phyloP scores from a whole-genome alignment of 2,113 vertebrate species.

The Pantherophis guttatus region DNA sequence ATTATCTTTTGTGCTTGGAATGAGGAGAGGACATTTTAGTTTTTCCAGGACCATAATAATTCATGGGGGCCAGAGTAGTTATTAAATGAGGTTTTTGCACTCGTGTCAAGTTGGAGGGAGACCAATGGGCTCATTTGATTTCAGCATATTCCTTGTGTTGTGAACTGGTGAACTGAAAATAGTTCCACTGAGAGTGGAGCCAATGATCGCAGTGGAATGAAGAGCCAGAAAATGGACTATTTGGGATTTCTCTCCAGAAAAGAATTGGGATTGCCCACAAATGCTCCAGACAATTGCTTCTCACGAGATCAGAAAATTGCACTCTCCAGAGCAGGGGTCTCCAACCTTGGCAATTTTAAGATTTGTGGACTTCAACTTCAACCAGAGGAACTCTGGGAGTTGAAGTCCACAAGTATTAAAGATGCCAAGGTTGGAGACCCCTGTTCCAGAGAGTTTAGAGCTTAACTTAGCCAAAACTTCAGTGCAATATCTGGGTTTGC shows the following conservation, averaged over 20 bases:
- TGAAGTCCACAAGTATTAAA: too few species aligned
- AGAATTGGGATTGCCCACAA: background rate
- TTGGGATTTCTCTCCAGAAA: background rate
- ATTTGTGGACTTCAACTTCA: too few species aligned
- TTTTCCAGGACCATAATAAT: background rate
- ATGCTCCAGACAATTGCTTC: background rate
- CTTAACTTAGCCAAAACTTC: too few species aligned
- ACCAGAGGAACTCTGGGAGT: too few species aligned
- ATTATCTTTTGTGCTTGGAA: background rate
- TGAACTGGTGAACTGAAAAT: background rate
- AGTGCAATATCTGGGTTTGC: too few species aligned
- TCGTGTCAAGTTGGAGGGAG: background rate
- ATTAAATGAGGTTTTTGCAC: background rate
- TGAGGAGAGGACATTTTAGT: background rate
- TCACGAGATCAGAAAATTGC: too few species aligned
- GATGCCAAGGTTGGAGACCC: too few species aligned
- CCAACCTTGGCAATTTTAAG: too few species aligned
- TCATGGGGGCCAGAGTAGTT: background rate
- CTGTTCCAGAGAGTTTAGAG: too few species aligned
- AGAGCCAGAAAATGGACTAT: background rate
- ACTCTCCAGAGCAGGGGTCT: too few species aligned
- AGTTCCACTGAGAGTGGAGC: background rate
- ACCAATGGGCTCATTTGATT: background rate
- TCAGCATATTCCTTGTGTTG: background rate
- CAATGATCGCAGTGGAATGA: background rate